These are phyloP conservation scores for Papilio gigon DNA, from an alignment of 2,888 invertebrate genomes.

Conservation along the genomic window DNA sequence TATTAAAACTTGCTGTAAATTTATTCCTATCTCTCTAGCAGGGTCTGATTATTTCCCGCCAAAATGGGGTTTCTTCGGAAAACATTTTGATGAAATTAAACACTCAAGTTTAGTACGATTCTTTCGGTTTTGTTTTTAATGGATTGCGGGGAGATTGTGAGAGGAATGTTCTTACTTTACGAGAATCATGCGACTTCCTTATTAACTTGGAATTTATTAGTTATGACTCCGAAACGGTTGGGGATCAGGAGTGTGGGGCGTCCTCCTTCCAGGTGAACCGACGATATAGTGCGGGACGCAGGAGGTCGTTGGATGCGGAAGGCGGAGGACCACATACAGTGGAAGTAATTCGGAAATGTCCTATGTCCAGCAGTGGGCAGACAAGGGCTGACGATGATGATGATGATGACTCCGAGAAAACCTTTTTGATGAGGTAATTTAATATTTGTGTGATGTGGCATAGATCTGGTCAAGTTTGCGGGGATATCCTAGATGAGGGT, in stretches of 20 bases:
- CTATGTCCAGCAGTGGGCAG: no score
- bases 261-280: no score
- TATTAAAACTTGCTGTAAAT: constrained; percentile 9
- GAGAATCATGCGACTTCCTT: constrained; percentile 11
- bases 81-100: constrained; percentile 38
- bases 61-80: constrained; percentile 27
- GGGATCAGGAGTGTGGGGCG: no score
- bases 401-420: no score
- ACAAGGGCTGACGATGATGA: no score
- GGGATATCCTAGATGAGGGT: no score
- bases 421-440: not conserved
- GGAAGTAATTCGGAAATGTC: no score
- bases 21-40: constrained; percentile 5
- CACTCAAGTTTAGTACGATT: constrained; percentile 36
- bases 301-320: no score
- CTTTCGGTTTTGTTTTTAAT: constrained; percentile 30
- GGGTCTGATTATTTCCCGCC: constrained; percentile 26
- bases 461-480: no score
- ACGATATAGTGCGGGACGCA: no score
- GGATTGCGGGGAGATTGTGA: constrained; percentile 17
- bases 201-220: constrained; percentile 3
- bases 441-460: not conserved
- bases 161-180: constrained; percentile 22
- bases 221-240: not conserved
- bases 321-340: no score